Evolutionary conservation across 2,113 vertebrate species (phyloP), one percentile per base, ranked within the genome.

Genomic region (Atrichornis clamosus): DNA sequence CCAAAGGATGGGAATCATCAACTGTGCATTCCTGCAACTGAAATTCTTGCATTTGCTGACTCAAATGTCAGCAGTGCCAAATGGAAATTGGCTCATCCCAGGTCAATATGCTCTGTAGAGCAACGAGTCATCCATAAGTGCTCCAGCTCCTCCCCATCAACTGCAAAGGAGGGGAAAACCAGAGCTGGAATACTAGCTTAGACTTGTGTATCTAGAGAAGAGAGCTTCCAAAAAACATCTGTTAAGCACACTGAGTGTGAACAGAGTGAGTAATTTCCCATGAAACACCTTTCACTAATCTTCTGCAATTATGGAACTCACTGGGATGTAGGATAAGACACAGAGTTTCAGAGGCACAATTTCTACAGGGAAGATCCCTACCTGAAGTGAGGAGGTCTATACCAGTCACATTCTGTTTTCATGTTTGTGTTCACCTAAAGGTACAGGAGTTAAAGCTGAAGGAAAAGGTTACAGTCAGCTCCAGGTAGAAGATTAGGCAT

Each of bases 1-100:
- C 30, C 55, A 69, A 77, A 77, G 33, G 33, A 20, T 79, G 13
- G 8, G 21, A 26, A 19, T 26, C 46, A 41, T 47, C 13, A 28
- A 80, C 5, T 0, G 0, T 41, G 17, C 4, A 28, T 30, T 4
- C 9, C 33, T 64, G 16, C 35, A 85, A 11, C 13, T 33, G 46
- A 73, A 74, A 60, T 64, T 78, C 39, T 56, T 82, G 26, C 30
- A 33, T 85, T 63, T 59, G 22, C 15, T 70, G 46, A 49, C 32
- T 63, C 52, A 62, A 49, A 58, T 49, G 22, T 32, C 62, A 65
- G 22, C 23, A 67, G 42, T 27, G 42, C 59, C 33, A 53, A 83
- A 58, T 16, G 21, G 17, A 27, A 60, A 53, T 44, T 18, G 39
- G 21, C 20, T 59, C 1, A 1, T 84, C 62, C 39, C 3, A 7